A percentile compares a stretch with the other conserved stretches of the same genome.
These are phyloP conservation scores for Neotoxoptera formosana DNA, from an alignment of 1,140 invertebrate genomes.

Conservation along the genomic window DNA sequence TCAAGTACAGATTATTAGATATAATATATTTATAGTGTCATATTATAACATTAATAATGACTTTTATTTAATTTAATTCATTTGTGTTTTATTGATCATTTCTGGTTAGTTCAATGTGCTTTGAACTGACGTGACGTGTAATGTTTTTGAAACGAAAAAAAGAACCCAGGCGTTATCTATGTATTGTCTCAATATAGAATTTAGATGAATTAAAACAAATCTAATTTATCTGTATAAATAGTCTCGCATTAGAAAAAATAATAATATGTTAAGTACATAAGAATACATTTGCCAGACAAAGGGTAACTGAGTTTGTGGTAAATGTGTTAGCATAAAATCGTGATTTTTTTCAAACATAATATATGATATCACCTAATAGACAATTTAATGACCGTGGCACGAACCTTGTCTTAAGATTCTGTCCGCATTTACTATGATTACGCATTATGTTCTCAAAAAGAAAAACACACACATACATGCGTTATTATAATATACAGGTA, in stretches of 20 bases:
- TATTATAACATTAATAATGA: slow-evolving; percentile 6
- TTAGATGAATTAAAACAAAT: not conserved
- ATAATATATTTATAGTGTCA: not conserved
- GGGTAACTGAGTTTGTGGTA: not conserved
- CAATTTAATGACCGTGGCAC: slow-evolving; percentile 32
- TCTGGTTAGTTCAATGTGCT: too few relatives aligned
- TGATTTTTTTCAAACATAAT: slow-evolving; percentile 32
- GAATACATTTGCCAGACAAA: not conserved
- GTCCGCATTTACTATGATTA: slow-evolving; percentile 19
- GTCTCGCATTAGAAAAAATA: not conserved
- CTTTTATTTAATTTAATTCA: not conserved
- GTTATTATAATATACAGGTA: not conserved
- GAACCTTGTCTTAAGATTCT: not conserved
- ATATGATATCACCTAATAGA: slow-evolving; percentile 19
- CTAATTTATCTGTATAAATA: not conserved
- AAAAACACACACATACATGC: not conserved
- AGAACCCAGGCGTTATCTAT: not conserved
- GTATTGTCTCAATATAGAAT: not conserved
- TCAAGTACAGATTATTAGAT: not conserved
- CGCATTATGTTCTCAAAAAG: not conserved
- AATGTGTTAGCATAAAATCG: slow-evolving; percentile 31
- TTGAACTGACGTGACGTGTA: not conserved
- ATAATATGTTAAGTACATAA: not conserved
- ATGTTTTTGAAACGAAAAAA: not conserved
- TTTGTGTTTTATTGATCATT: not conserved